A percentile compares a stretch with the other conserved stretches of the same genome.
Conservation (phyloP, 1,140 invertebrate genomes). For the Campodea augens region DNA sequence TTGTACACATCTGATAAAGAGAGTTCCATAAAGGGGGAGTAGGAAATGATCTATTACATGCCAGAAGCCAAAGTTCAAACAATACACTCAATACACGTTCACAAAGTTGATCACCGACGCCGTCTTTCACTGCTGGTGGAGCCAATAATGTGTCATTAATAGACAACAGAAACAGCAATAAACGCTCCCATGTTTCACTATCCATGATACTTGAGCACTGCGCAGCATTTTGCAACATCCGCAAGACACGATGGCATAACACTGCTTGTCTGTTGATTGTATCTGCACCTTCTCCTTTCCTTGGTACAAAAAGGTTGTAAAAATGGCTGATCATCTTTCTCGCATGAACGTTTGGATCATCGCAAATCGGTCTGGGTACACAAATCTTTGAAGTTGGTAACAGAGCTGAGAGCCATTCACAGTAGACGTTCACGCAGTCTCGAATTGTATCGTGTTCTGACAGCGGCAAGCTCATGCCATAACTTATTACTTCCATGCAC, state of each 20-base stretch:
- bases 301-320: constrained; percentile 87
- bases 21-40: constrained; percentile 92
- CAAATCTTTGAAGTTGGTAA: constrained; percentile 58
- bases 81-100: constrained; percentile 82
- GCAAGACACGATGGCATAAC: constrained; percentile 79
- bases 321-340: constrained; percentile 81
- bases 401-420: constrained; percentile 83
- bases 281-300: constrained; percentile 69
- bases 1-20: constrained; percentile 71
- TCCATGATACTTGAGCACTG: constrained; percentile 56
- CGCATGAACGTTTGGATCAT: constrained; percentile 80
- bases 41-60: constrained; percentile 75
- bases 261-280: constrained; percentile 84
- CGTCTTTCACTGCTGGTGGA: constrained; percentile 78
- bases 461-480: constrained; percentile 72
- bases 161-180: constrained; percentile 74
- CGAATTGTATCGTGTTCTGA: constrained; percentile 81
- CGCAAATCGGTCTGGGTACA: constrained; percentile 65
- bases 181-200: constrained; percentile 73
- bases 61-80: constrained; percentile 86
- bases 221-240: constrained; percentile 73
- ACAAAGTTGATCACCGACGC: constrained; percentile 85
- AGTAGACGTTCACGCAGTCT: constrained; percentile 92
- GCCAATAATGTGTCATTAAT: constrained; percentile 82
- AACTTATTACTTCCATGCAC: constrained; percentile 80